Evolutionary conservation across 1,140 invertebrate species (phyloP), one percentile per base, ranked within the genome.

Genomic region (Platyscapa corneri): DNA sequence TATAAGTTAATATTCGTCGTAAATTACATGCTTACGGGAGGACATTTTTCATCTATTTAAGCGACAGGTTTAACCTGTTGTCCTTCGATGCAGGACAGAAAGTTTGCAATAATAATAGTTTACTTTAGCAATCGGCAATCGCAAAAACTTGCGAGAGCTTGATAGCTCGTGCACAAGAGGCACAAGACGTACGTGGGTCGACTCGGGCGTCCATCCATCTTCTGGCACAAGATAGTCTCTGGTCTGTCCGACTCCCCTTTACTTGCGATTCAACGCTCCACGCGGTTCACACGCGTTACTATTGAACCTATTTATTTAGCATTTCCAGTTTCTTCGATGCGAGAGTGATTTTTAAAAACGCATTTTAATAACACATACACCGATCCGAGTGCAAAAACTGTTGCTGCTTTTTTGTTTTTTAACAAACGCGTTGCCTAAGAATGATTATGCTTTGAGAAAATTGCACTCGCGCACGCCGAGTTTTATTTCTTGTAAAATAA

Each of bases 261-360:
- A 30, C 39, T 84, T 39, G 65, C 81, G 32, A 83, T 74, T 39
- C 27, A 60, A 27, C 27, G 72, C 53, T 32, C 72, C 6, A 32
- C 56, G 12, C 12, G 18, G 72, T 46, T 42, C 82, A 64, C 56
- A 76, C 70, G 53, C 53, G 1, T 72, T 74, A 82, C 81, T 72
- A 46, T 46, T 42, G 81, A 72, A 7, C 34, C 70, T 82, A 75
- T 83, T 76, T 86, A 86, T 75, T 83, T 78, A 86, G 77, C 85
- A 86, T 82, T 82, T 82, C 64, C 79, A 86, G 85, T 82, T 82
- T 86, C 75, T 7, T 46, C 64, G 37, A 70, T 70, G 75, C 79
- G 74, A 42, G 46, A 81, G 76, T 64, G 60, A 1, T 64, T 64
- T 64, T 27, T 6, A 64, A 64, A 64, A 32, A 65, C 12, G 27